Base-by-base conservation (phyloP, 2,888 invertebrate species). In the Apocheima hispidaria region DNA sequence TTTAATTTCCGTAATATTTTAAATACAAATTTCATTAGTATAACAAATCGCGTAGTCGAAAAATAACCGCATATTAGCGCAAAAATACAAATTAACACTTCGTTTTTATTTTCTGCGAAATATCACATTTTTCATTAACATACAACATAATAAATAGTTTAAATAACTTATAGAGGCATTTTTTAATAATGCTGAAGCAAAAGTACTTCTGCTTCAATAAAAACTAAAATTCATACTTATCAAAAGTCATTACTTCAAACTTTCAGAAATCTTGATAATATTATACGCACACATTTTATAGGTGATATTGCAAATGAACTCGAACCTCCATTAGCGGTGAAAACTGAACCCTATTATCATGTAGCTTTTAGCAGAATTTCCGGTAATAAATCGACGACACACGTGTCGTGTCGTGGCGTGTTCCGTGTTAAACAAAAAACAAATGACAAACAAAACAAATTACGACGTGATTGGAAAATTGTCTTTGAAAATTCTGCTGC, bases 11-110 rank as follows among this genome's bases (percentile, higher is more conserved):
- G 54, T 66, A 75, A 71, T 71, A 70, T 67, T 72, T 54, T 70
- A 71, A 69, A 73, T 75, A 69, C 72, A 74, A 63, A 77, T 77
- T 75, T 75, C 74, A 78, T 80, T 77, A 75, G 72, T 77, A 74
- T 72, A 79, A 76, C 71, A 73, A 64, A 60, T 49, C 53, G 41
- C 54, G 61, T 64, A 65, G 63, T 60, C 65, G 67, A 64, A 67
- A 74, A 72, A 62, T 68, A 72, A 74, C 69, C 69, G 68, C 66
- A 58, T 63, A 65, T 60, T 60, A 69, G 59, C 69, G 69, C 73
- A 74, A 77, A 69, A 77, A 72, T 72, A 58, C 63, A 73, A 69
- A 73, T 65, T 57, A 56, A 50, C n/a, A 23, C 4, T 21, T 23
- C 33, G 38, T 48, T 10, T 23, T 48, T n/a, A n/a, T 48, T 44